phyloP scores from a whole-genome alignment of 2,888 invertebrate species.

The Alloscopus bannaensis region DNA sequence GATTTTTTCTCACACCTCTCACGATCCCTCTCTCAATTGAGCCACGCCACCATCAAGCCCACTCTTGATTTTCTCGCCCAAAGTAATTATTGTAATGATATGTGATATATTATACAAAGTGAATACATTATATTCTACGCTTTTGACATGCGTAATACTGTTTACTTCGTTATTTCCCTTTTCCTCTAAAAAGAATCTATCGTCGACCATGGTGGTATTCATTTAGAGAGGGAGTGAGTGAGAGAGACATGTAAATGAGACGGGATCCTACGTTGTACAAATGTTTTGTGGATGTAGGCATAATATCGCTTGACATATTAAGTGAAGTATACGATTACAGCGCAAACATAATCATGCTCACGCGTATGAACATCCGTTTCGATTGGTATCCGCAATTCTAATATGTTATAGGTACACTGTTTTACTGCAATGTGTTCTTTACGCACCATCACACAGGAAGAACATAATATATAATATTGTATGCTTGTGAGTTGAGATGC shows the following conservation, averaged over 20 bases:
- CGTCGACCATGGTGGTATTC: too few species aligned
- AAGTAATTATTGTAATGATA: slow-evolving; percentile 54
- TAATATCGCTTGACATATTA: not conserved
- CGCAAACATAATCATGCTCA: slow-evolving; percentile 23
- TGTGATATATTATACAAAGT: slow-evolving; percentile 36
- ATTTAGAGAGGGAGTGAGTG: too few species aligned
- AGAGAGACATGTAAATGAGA: slow-evolving; percentile 23
- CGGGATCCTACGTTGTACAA: not conserved
- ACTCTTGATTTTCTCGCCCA: slow-evolving; percentile 14
- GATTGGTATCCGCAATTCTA: not conserved
- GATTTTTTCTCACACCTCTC: slow-evolving; percentile 49
- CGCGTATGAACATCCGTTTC: not conserved
- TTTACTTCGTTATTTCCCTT: not conserved
- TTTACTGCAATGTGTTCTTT: not conserved
- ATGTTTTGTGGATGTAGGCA: not conserved
- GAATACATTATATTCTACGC: not conserved
- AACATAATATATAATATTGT: not conserved
- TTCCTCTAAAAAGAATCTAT: not conserved
- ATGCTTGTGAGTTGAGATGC: not conserved
- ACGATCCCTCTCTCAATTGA: slow-evolving; percentile 26
- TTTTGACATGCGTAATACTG: not conserved
- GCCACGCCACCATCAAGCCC: not conserved
- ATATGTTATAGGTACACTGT: not conserved
- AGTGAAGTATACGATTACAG: slow-evolving; percentile 17
- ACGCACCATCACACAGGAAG: not conserved